Evolutionary conservation across 2,797 vertebrate genomes (phyloP).

Genomic region (Enteromius mattozi): DNA sequence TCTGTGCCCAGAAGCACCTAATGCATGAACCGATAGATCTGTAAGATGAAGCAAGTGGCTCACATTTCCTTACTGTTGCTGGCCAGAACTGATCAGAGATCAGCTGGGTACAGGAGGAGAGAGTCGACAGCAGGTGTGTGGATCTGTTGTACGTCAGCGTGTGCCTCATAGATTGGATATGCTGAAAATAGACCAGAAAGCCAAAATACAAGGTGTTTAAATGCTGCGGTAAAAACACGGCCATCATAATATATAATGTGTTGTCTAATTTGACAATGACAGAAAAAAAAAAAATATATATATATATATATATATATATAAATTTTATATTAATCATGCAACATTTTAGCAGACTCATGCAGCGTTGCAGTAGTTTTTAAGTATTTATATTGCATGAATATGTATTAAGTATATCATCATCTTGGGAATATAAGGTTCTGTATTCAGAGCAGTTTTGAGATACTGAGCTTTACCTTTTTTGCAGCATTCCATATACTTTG

Average conservation of each 20-base stretch:
- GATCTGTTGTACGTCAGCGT: constrained; percentile 45
- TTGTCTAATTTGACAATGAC: constrained; percentile 31
- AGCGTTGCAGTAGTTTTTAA: no score
- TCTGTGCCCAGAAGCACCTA: constrained; percentile 45
- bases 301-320: no score
- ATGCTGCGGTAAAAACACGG: constrained; percentile 16
- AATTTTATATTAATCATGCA: no score
- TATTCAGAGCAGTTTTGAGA: background rate
- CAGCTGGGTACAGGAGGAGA: background rate
- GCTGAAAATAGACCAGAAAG: constrained; percentile 48
- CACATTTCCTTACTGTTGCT: constrained; percentile 45
- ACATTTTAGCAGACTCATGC: no score
- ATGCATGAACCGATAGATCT: background rate
- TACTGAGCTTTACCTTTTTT: background rate
- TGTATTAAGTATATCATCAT: no score
- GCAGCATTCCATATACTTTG: background rate
- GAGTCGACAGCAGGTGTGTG: constrained; percentile 54
- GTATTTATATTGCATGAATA: no score
- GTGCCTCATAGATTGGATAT: constrained; percentile 19
- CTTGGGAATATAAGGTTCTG: no score
- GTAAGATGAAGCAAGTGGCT: constrained; percentile 35
- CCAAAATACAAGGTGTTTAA: constrained; percentile 24
- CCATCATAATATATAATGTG: background rate
- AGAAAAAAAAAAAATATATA: background rate
- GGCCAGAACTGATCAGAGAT: constrained; percentile 37